phyloP scores from a whole-genome alignment of 2,113 vertebrate genomes.

The Aythya baeri region DNA sequence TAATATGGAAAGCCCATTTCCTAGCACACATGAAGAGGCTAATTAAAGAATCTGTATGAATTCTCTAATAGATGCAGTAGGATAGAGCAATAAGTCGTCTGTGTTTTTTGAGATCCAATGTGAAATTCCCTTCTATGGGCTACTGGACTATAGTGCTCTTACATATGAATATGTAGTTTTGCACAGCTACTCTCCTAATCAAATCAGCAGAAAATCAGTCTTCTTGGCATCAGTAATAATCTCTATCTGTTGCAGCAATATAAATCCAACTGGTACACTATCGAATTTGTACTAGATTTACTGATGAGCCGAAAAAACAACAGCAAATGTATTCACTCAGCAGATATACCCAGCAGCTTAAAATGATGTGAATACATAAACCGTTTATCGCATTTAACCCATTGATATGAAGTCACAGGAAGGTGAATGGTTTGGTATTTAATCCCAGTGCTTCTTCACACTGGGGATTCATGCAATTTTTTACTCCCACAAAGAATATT shows the following conservation, averaged over 20 bases:
- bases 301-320: constrained; percentile 22
- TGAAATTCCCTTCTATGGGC: background rate
- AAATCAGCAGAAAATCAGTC: constrained; percentile 55
- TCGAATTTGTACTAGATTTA: constrained; percentile 45
- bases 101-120: background rate
- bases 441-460: background rate
- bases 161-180: constrained; percentile 3
- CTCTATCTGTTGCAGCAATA: constrained; percentile 51
- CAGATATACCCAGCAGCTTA: constrained; percentile 18
- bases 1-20: constrained; percentile 69
- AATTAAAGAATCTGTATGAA: constrained; percentile 67
- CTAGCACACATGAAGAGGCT: constrained; percentile 48
- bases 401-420: background rate
- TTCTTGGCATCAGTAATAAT: constrained; percentile 51
- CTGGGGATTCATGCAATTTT: background rate
- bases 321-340: constrained; percentile 41
- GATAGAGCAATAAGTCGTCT: background rate
- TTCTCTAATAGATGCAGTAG: constrained; percentile 35
- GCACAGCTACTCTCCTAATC: constrained; percentile 30
- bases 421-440: constrained; percentile 5
- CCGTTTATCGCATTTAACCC: constrained; percentile 45
- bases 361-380: constrained; percentile 39
- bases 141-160: background rate
- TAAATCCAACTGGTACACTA: constrained; percentile 49
- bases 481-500: background rate